Conservation (phyloP, 1,140 invertebrate genomes). For the Pachypsylla venusta region DNA sequence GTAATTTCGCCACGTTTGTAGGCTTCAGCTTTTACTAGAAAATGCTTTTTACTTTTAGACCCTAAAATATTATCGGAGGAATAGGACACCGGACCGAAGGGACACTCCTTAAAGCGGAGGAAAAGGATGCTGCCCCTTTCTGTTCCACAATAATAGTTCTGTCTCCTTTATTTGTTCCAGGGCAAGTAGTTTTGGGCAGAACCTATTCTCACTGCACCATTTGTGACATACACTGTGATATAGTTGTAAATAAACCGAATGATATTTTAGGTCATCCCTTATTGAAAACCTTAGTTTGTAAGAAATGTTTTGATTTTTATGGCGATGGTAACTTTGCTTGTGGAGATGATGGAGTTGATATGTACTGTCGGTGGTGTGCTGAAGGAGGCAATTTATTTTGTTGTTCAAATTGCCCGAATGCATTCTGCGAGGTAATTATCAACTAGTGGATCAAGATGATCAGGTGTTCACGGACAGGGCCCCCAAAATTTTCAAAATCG, state of each 20-base stretch:
- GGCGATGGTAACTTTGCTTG: constrained; percentile 32
- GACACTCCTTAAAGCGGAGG: no score
- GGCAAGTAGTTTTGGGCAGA: neutral
- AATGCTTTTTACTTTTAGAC: no score
- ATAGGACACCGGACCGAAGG: no score
- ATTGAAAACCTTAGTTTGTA: constrained; percentile 11
- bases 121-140: no score
- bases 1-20: no score
- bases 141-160: no score
- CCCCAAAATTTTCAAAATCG: no score
- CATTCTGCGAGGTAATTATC: constrained; percentile 32
- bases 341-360: constrained; percentile 36
- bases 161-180: neutral
- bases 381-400: constrained; percentile 37
- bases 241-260: neutral
- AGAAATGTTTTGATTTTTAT: constrained; percentile 37
- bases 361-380: constrained; percentile 41
- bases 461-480: no score
- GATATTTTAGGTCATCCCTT: constrained; percentile 1
- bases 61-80: no score
- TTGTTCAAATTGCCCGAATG: constrained; percentile 36
- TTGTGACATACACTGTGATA: neutral
- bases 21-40: no score
- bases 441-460: no score
- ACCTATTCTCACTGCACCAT: neutral